These are phyloP conservation scores for Pedionomus torquatus DNA, from an alignment of 2,113 vertebrate species.

Conservation along the genomic window DNA sequence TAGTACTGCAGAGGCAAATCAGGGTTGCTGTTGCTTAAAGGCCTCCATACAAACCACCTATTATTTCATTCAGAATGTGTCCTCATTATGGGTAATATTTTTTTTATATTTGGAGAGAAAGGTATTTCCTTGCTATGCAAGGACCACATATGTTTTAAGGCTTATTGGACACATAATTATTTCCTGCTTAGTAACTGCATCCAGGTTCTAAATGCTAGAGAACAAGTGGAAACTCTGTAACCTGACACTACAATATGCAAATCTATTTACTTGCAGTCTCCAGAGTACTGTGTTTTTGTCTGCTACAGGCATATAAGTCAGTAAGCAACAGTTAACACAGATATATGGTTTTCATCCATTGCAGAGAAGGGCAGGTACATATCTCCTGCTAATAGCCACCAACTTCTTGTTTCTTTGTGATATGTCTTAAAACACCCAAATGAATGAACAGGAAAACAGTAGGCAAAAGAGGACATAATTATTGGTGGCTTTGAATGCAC, in stretches of 20 bases:
- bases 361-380: not conserved
- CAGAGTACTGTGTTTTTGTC: not conserved
- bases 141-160: not conserved
- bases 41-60: not conserved
- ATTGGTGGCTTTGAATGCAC: not conserved
- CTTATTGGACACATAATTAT: not conserved
- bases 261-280: not conserved
- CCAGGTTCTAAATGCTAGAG: not conserved
- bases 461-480: not conserved
- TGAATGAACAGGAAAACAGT: not conserved
- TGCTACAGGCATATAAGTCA: not conserved
- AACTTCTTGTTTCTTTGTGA: not conserved
- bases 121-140: not conserved
- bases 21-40: not conserved
- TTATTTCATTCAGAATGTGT: not conserved
- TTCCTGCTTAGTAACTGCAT: not conserved
- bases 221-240: not conserved
- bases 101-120: not conserved
- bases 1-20: not conserved
- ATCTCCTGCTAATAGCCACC: not conserved
- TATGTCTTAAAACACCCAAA: not conserved
- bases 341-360: not conserved
- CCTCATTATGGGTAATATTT: not conserved
- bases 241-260: not conserved
- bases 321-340: not conserved